phyloP scores from a whole-genome alignment of 2,797 vertebrate genomes.

The Sebastes matsubarae region DNA sequence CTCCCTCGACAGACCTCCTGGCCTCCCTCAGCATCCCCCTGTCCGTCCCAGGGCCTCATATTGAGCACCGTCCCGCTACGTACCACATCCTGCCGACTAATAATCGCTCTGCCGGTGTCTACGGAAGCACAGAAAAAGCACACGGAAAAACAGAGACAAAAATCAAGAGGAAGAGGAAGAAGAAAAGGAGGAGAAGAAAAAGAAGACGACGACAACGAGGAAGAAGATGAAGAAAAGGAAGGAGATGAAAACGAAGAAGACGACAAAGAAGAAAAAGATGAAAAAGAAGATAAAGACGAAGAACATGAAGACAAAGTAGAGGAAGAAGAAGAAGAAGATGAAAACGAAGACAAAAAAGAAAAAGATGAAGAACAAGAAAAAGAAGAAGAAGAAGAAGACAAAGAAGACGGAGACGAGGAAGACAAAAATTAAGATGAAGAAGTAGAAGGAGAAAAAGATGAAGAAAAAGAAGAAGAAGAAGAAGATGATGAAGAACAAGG shows the following conservation, averaged over 20 bases:
- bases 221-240: too few species aligned
- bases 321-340: background rate
- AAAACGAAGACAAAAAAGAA: too few species aligned
- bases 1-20: background rate
- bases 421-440: background rate
- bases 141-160: background rate
- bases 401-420: too few species aligned
- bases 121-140: slow-evolving; percentile 30
- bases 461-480: too few species aligned
- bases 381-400: too few species aligned
- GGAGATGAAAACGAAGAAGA: too few species aligned
- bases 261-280: too few species aligned
- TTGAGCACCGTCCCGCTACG: background rate
- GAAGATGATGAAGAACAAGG: too few species aligned
- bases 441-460: background rate
- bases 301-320: background rate
- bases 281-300: background rate
- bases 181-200: too few species aligned
- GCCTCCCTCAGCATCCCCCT: background rate
- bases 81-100: slow-evolving; percentile 8
- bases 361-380: too few species aligned
- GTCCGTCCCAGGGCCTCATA: background rate
- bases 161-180: background rate
- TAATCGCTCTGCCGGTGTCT: slow-evolving; percentile 3
- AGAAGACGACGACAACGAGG: too few species aligned